Evolutionary conservation across 2,113 vertebrate species (phyloP).

Genomic region (Galbula dea): DNA sequence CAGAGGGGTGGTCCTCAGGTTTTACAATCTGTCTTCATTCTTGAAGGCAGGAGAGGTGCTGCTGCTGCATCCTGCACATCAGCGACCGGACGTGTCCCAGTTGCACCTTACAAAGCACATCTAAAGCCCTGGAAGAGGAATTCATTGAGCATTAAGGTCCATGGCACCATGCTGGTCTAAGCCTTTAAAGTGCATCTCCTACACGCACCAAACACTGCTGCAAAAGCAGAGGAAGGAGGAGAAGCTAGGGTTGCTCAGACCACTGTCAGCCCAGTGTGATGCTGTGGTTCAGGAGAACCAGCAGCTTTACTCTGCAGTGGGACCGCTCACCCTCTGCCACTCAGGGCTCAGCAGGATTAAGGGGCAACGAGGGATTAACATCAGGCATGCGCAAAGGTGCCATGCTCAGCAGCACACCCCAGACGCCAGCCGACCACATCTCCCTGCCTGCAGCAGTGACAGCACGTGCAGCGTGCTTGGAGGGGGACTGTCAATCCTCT

Average conservation of each 20-base stretch:
- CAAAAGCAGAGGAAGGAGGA: not conserved
- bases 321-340: rapidly evolving
- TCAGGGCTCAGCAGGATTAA: not conserved
- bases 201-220: rapidly evolving
- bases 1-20: not conserved
- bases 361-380: not conserved
- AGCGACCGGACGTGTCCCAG: not conserved
- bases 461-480: rapidly evolving
- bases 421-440: rapidly evolving
- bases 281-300: rapidly evolving
- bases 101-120: not conserved
- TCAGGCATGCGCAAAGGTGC: not conserved
- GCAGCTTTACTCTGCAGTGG: rapidly evolving
- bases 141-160: too few relatives aligned
- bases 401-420: not conserved
- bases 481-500: not conserved
- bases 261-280: not conserved
- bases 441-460: not conserved
- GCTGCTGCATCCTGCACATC: not conserved
- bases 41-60: not conserved
- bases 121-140: not conserved
- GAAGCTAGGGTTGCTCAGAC: not conserved
- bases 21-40: not conserved
- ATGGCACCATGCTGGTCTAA: not conserved
- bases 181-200: not conserved